Base-by-base conservation (phyloP, 2,888 invertebrate genomes). In the Drosophila falleni region DNA sequence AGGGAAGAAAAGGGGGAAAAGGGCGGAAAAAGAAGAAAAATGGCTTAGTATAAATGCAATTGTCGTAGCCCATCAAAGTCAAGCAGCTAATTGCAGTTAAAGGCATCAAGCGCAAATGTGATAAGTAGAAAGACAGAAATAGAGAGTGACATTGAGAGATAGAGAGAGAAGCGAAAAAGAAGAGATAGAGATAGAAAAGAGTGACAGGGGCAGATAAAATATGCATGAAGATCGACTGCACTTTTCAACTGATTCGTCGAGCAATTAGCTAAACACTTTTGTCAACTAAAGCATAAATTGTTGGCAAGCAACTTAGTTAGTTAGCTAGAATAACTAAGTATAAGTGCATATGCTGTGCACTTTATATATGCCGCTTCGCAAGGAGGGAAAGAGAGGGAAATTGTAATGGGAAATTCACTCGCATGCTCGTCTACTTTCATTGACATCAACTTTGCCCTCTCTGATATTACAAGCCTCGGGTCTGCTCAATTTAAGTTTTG, bases 401-500 rank as follows among this genome's bases (percentile, higher is more conserved):
- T 8, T 29, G 19, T 5, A 42, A 42, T 11, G 26, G 46, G 46
- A 9, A 26, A 46, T 9, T n/a, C 3, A 46, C 42, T 19, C 19
- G 11, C 23, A 46, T 8, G 26, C 19, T 49, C 33, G 8, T 49
- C 31, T 33, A 33, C 50, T 42, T 33, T 29, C 54, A 54, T 42
- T 19, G 55, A 19, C 55, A 33, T 47, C 26, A 51, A 66, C 46
- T 77, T 71, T 66, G 35, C 47, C n/a, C 66, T 59, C 66, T 59
- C 10, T 19, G 39, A 50, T 54, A 46, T 49, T 51, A 51, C 44
- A 42, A 55, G 54, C 55, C 49, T 37, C 19, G 50, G 59, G 44
- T 62, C 62, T 69, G 78, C 78, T 74, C 65, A 78, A 76, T 76
- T 78, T 47, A 78, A 74, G 74, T 74, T 78, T 69, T 78, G 51